A percentile compares a stretch with the other conserved stretches of the same genome.
Conservation (phyloP, 2,888 invertebrate species). For the Boloria selene region DNA sequence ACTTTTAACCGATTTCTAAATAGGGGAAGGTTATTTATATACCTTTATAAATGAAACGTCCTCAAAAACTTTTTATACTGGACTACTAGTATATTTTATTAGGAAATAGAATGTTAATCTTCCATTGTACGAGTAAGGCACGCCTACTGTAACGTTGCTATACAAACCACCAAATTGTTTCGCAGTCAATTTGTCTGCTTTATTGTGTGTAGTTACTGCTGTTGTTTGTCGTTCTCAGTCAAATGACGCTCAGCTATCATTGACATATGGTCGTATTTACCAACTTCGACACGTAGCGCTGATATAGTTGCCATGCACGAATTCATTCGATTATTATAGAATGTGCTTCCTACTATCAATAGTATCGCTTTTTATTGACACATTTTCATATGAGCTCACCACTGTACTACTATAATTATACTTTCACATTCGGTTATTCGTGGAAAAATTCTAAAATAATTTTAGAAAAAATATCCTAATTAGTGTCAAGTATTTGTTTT, state of each 20-base stretch:
- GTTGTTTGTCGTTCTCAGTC: conserved; percentile 50
- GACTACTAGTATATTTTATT: not conserved
- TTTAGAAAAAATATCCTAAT: too few relatives aligned
- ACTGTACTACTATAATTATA: not conserved
- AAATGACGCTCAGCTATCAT: conserved; percentile 23
- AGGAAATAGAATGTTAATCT: conserved; percentile 21
- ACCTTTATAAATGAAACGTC: too few relatives aligned
- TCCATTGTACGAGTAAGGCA: conserved; percentile 54
- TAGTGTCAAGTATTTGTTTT: too few relatives aligned
- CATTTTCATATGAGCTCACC: conserved; percentile 4
- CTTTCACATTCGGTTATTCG: not conserved
- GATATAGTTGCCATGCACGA: conserved; percentile 17
- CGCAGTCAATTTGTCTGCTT: conserved; percentile 74
- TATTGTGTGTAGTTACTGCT: conserved; percentile 64
- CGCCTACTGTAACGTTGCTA: conserved; percentile 55
- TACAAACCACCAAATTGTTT: conserved; percentile 63
- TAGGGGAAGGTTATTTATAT: too few relatives aligned
- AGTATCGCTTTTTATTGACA: conserved; percentile 4
- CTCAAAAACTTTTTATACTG: too few relatives aligned
- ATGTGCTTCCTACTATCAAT: conserved; percentile 1
- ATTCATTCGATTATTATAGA: conserved; percentile 4
- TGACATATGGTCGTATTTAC: conserved; percentile 29
- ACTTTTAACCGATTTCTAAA: not conserved
- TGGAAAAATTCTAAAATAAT: not conserved
- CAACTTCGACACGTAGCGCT: conserved; percentile 28